Evolutionary conservation across 2,888 invertebrate genomes (phyloP), one percentile per base, ranked within the genome.

Genomic region (Pinctada fucata): DNA sequence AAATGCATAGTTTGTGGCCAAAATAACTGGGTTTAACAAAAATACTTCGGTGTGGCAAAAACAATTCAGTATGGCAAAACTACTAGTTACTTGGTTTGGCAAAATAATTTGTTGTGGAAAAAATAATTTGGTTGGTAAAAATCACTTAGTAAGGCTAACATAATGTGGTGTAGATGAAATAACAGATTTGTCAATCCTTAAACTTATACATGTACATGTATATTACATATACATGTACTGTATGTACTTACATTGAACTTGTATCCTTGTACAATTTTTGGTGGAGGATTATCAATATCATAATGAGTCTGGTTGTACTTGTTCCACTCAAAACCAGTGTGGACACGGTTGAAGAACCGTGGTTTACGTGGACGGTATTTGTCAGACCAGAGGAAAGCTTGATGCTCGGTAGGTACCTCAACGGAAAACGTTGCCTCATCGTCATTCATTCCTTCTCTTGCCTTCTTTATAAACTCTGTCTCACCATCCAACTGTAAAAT

Each of bases 261-360:
- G 94, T 99, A 99, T 5, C 99, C 99, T 93, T 99, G 99, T 0
- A 99, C 99, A 91, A 99, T 99, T 94, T 99, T 99, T 0, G 99
- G 99, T 6, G 99, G 99, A 73, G 99, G 99, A 94, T 99, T 99
- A 93, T 99, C 99, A 96, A 99, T 98, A 93, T 99, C 99, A 93
- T 99, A 99, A 94, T 99, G 99, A 1, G 99, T 99, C 93, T 99
- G 99, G 94, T 99, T 99, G 93, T 99, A 99, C 93, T 99, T 99
- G 94, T 99, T 99, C 99, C 99, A 99, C 91, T 99, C 99, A 93
- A 99, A 99, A 16, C 99, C 99, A 3, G 94, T 94, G 86, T 94
- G 94, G 5, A 95, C 94, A 80, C 95, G 93, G 94, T 99, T 99
- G 93, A 99, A 99, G 93, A 99, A 99, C 45, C 99, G 93, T 0